Base-by-base conservation (phyloP, 2,888 invertebrate genomes). In the Ophioninae sp. region DNA sequence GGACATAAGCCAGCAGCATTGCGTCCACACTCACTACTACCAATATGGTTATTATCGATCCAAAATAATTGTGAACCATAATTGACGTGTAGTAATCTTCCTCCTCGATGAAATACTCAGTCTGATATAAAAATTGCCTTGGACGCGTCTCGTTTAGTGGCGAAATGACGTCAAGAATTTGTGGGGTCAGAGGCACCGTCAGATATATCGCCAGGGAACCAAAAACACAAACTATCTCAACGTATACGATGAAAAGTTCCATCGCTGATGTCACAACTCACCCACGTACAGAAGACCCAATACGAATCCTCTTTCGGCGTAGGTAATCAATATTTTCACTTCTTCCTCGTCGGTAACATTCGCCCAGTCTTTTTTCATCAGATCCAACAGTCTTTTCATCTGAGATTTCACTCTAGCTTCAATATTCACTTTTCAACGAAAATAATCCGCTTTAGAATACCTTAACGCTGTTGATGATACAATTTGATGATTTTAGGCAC, bases 71-170 rank as follows among this genome's bases (percentile, higher is more conserved):
- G 67, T 86, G 85, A 64, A 83, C 71, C 72, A 84, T 72, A 6
- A 85, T 80, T 23, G 67, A 58, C 6, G 76, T 1, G 37, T 86
- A 86, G 67, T 86, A 77, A 61, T 83, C 71, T 13, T 85, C 71
- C 51, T 58, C 64, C 61, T 85, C 73, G 5, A 86, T 20, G 22
- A 56, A 79, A 76, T 83, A 86, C 30, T 86, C 85, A 5, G 82
- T 79, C 75, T 83, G 73, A 37, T 84, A 85, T 17, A 85, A 79
- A 68, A 83, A 82, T 79, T 82, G 65, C 10, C 78, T 74, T 3
- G 81, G 75, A 6, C 85, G 83, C 2, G 85, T 79, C 39, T 85
- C 73, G 58, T 86, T 86, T 10, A 85, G 73, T 9, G 86, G 86
- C 3, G 39, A 13, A 13, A 85, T 23, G 22, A 82, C 2, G 61